Evolutionary conservation across 2,797 vertebrate species (phyloP), one percentile per base, ranked within the genome.

Genomic region (Chaunax sp.): DNA sequence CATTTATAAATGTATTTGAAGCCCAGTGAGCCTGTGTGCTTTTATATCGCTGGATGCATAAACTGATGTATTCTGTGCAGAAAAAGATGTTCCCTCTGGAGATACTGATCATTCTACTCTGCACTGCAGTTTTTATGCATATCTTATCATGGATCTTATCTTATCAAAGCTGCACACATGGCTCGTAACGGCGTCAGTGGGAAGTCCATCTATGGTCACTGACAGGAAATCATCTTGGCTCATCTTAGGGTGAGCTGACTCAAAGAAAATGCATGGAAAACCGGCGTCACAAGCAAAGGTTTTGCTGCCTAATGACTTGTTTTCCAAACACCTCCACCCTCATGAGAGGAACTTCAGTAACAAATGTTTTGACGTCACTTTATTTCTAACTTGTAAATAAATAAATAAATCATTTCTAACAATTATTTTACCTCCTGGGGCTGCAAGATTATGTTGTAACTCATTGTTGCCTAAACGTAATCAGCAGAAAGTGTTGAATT

Each of bases 11-110:
- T 51, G 64, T 84, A 67, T 79, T 61, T 74, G 76, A 71, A 70
- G 63, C 72, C 40, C 53, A 37, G 56, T 73, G 72, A 78, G 76
- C 20, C 38, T 40, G 25, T 50, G 64, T 62, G 50, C 65, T 73
- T 75, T 50, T 85, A 85, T 86, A 83, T 88, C 77, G 83, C 71
- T 26, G 57, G 57, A 77, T 78, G 81, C 75, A 85, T 81, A 71
- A 59, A 71, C 83, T 87, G 78, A 85, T 73, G 64, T 35, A 35
- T 49, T 50, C 22, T 70, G 59, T 23, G 30, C 72, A 71, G 80
- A 66, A 72, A 77, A 47, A 52, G 66, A 78, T 65, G 49, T 65
- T 69, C 55, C 47, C 83, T 67, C 70, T 72, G 63, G 77, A 58
- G 69, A 72, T 69, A 55, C 37, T 56, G 62, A 76, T 65, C 59